Evolutionary conservation across 2,888 invertebrate genomes (phyloP), one percentile per base, ranked within the genome.

Genomic region (Pristionchus maxplancki): DNA sequence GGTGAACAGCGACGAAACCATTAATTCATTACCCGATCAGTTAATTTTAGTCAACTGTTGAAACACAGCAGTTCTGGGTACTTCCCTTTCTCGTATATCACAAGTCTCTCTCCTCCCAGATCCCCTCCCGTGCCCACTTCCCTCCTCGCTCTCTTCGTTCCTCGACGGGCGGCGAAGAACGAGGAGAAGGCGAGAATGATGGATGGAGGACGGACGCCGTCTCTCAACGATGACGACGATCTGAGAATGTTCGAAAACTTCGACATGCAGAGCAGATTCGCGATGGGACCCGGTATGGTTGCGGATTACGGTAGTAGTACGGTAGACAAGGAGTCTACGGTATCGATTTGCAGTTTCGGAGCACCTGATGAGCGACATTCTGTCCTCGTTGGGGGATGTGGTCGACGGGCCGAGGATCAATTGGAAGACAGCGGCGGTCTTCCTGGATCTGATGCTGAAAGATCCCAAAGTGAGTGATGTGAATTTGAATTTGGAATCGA

Each of bases 81-180:
- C n/a, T n/a, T n/a, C n/a, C n/a, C n/a, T n/a, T n/a, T n/a, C n/a
- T n/a, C n/a, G n/a, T n/a, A n/a, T n/a, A n/a, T n/a, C n/a, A n/a
- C n/a, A n/a, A n/a, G n/a, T n/a, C n/a, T n/a, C n/a, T 71, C 34
- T 8, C 24, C 31, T 48, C 64, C 9, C 71, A 87, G 86, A 87
- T 67, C 50, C 34, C 78, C 78, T 13, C 88, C 88, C 28, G 24
- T 48, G 9, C 88, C 88, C 37, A 81, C 78, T 58, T 88, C 88
- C 37, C 88, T 88, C n/a, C 88, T 88, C 17, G 37, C 88, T 15
- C 88, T 88, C 28, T 88, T 88, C 62, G 81, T 88, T 5, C 88
- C 88, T 28, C 88, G 88, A 20, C 28, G n/a, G 28, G 82, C 34
- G 9, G 53, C 82, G 53, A 53, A 83, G 31, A 83, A 83, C 24